These are phyloP conservation scores for Lerista edwardsae DNA, from an alignment of 2,797 vertebrate genomes.

Conservation along the genomic window DNA sequence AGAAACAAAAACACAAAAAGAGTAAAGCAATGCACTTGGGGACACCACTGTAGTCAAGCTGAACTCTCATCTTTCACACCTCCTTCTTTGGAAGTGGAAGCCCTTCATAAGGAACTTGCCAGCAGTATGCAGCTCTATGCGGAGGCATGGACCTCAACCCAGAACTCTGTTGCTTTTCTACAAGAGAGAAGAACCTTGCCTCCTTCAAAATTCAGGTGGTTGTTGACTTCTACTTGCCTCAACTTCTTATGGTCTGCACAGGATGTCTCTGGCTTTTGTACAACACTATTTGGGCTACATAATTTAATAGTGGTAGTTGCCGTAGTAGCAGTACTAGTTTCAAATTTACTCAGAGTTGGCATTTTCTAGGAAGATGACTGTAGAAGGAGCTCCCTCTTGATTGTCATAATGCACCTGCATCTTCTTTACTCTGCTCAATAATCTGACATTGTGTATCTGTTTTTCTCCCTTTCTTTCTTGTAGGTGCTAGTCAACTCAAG, in stretches of 20 bases:
- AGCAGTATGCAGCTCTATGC: background rate
- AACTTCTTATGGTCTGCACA: background rate
- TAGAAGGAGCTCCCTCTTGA: background rate
- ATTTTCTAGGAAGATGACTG: background rate
- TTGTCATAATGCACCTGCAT: background rate
- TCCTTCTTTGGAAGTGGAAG: too few species aligned
- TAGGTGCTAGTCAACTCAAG: constrained; percentile 64
- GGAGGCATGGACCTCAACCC: background rate
- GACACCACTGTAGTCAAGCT: background rate
- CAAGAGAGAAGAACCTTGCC: background rate
- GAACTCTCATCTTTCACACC: background rate
- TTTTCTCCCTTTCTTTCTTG: constrained; percentile 40
- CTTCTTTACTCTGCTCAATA: background rate
- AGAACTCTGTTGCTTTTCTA: background rate
- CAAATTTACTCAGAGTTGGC: background rate
- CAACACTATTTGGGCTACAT: too few species aligned
- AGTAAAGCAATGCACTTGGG: background rate
- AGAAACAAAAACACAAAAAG: background rate
- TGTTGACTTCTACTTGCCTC: rapidly evolving
- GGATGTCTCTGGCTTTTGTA: background rate
- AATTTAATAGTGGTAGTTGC: background rate
- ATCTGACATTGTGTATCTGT: background rate
- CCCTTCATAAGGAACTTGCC: background rate
- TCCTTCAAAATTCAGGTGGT: background rate
- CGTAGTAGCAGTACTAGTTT: background rate